These are phyloP conservation scores for Dascyllus trimaculatus DNA, from an alignment of 2,113 vertebrate genomes.

Conservation along the genomic window DNA sequence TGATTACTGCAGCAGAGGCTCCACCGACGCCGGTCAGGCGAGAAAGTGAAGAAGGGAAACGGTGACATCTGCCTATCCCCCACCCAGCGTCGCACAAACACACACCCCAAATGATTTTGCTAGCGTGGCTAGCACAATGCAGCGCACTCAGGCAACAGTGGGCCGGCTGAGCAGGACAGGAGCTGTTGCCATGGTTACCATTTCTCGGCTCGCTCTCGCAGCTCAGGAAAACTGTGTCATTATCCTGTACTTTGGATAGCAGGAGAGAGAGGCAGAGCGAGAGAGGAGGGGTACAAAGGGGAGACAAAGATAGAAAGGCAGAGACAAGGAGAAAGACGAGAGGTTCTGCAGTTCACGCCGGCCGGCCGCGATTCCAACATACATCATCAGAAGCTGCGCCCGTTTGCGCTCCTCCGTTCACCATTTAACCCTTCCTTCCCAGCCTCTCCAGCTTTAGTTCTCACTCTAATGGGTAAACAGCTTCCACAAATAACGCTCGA, in stretches of 20 bases:
- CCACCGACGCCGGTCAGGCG: slow-evolving; percentile 47
- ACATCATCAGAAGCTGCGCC: slow-evolving; percentile 72
- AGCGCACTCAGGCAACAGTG: slow-evolving; percentile 64
- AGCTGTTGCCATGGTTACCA: slow-evolving; percentile 88
- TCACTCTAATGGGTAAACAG: slow-evolving; percentile 73
- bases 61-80: slow-evolving; percentile 59
- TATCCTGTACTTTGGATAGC: slow-evolving; percentile 83
- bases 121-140: slow-evolving; percentile 72
- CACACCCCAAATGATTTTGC: slow-evolving; percentile 68
- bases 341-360: slow-evolving; percentile 52
- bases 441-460: slow-evolving; percentile 31
- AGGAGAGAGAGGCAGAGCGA: slow-evolving; percentile 53
- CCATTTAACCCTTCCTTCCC: background rate
- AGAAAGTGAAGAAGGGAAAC: slow-evolving; percentile 28
- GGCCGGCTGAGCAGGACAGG: slow-evolving; percentile 82
- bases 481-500: slow-evolving; percentile 58
- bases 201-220: slow-evolving; percentile 81
- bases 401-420: slow-evolving; percentile 55
- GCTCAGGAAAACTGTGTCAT: slow-evolving; percentile 87
- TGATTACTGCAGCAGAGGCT: slow-evolving; percentile 41
- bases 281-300: slow-evolving; percentile 53
- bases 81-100: slow-evolving; percentile 7
- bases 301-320: slow-evolving; percentile 67
- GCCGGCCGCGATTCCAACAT: too few relatives aligned
- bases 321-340: slow-evolving; percentile 24